phyloP scores from a whole-genome alignment of 2,888 invertebrate species.

The Cosmia pyralina region DNA sequence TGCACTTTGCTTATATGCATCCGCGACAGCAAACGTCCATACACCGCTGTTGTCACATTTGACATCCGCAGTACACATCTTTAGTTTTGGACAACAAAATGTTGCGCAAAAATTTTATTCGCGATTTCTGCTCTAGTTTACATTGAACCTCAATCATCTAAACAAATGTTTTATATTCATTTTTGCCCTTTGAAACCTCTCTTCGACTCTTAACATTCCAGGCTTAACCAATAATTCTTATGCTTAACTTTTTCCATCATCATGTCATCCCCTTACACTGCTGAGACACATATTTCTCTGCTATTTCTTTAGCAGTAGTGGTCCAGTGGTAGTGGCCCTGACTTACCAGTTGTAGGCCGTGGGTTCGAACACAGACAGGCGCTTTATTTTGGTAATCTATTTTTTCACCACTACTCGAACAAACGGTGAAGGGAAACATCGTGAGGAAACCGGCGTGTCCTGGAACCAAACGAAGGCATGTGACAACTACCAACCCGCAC shows the following conservation, averaged over 20 bases:
- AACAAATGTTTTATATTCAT: too few species aligned
- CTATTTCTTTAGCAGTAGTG: neutral
- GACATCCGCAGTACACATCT: too few species aligned
- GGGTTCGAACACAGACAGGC: neutral
- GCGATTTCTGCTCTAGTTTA: too few species aligned
- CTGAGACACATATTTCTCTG: neutral
- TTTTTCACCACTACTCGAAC: neutral
- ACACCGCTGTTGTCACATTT: too few species aligned
- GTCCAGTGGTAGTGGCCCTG: neutral
- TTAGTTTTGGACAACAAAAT: too few species aligned
- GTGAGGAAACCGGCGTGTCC: neutral
- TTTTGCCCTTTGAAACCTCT: neutral
- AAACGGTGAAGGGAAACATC: neutral
- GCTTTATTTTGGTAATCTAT: neutral
- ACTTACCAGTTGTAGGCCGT: neutral
- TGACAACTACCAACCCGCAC: neutral
- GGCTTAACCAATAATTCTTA: too few species aligned
- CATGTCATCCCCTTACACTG: neutral
- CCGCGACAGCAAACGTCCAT: too few species aligned
- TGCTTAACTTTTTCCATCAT: neutral
- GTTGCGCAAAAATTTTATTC: too few species aligned
- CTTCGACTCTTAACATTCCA: neutral
- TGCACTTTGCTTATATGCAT: too few species aligned
- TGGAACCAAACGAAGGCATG: neutral
- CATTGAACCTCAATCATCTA: neutral